A percentile compares a stretch with the other conserved stretches of the same genome.
Conservation (phyloP, 2,113 vertebrate species). For the Carlito syrichta region DNA sequence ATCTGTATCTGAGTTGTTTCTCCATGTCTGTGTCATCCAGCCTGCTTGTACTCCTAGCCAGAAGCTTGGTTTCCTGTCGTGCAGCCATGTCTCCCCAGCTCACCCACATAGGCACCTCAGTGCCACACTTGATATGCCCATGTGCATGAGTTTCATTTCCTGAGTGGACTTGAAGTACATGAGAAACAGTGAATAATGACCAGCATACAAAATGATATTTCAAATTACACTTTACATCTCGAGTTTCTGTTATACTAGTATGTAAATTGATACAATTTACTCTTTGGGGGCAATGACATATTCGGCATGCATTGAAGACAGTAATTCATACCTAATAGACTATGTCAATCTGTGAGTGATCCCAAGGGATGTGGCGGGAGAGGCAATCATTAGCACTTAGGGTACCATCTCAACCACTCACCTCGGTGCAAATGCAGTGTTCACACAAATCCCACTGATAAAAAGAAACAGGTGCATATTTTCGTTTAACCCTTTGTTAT, state of each 20-base stretch:
- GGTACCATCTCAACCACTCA: background rate
- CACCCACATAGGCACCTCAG: background rate
- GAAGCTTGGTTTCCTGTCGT: background rate
- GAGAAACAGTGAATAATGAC: background rate
- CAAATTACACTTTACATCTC: background rate
- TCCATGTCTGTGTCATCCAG: background rate
- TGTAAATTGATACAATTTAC: background rate
- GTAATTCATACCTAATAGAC: background rate
- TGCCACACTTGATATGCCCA: background rate
- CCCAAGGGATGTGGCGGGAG: background rate
- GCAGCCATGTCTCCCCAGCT: background rate
- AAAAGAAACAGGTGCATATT: background rate
- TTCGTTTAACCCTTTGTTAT: background rate
- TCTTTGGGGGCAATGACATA: background rate
- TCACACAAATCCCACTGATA: background rate
- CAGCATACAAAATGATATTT: background rate
- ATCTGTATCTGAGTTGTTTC: background rate
- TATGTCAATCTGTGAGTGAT: background rate
- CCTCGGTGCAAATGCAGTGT: background rate
- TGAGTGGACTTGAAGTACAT: background rate
- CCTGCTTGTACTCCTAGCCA: background rate
- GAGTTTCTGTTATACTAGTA: background rate
- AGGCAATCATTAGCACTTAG: background rate
- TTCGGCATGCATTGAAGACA: background rate
- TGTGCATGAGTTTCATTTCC: background rate